These are phyloP conservation scores for Apodemus sylvaticus DNA, from an alignment of 2,113 vertebrate genomes.

Conservation along the genomic window DNA sequence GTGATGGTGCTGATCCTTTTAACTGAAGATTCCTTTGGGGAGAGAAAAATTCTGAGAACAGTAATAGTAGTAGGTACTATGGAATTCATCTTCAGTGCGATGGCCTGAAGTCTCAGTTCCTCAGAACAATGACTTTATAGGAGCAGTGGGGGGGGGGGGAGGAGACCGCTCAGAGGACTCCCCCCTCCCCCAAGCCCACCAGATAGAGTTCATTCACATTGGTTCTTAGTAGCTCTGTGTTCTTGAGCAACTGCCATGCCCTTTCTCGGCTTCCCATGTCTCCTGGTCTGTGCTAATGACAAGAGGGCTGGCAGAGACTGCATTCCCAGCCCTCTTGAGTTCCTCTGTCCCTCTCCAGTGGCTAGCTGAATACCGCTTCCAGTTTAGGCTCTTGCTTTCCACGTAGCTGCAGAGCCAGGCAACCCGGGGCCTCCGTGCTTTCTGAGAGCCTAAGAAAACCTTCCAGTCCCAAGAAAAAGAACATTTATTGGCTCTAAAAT, in stretches of 20 bases:
- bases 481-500: conserved; percentile 74
- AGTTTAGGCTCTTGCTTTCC: not conserved
- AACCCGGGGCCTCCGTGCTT: conserved; percentile 8
- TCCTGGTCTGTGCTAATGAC: not conserved
- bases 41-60: conserved; percentile 18
- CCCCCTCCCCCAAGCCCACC: not conserved
- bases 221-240: not conserved
- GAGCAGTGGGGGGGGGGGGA: not conserved
- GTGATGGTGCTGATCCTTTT: not conserved
- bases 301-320: not conserved
- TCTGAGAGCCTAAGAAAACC: conserved; percentile 49
- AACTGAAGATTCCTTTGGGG: conserved; percentile 20
- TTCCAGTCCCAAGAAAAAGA: conserved; percentile 63
- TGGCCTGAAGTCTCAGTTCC: not conserved
- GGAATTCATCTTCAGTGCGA: not conserved
- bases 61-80: not conserved
- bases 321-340: not conserved
- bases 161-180: not conserved
- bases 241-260: not conserved
- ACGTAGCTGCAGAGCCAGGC: not conserved
- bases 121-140: conserved; percentile 9
- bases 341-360: not conserved
- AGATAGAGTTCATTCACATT: not conserved
- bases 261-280: not conserved
- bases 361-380: not conserved